phyloP scores from a whole-genome alignment of 1,140 invertebrate genomes.

The Pogonomyrmex barbatus region DNA sequence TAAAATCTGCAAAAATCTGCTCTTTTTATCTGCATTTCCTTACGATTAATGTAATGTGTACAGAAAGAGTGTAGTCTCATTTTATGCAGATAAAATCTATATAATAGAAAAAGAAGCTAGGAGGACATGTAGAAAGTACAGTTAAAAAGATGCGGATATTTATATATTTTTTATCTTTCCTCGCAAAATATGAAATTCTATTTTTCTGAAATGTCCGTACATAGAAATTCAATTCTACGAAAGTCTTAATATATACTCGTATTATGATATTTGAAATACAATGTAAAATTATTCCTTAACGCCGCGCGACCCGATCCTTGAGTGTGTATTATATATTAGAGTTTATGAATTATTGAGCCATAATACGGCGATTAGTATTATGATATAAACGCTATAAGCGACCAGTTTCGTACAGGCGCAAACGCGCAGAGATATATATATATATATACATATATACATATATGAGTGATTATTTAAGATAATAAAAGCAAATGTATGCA shows the following conservation, averaged over 20 bases:
- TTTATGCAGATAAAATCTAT: background rate
- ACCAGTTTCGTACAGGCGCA: constrained; percentile 34
- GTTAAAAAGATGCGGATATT: background rate
- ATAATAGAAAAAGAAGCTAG: background rate
- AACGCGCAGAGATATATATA: constrained; percentile 11
- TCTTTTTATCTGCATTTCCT: constrained; percentile 16
- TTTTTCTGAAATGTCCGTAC: constrained; percentile 42
- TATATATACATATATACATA: background rate
- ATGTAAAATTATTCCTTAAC: constrained; percentile 50
- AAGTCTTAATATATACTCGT: constrained; percentile 40
- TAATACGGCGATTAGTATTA: constrained; percentile 54
- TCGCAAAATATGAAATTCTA: constrained; percentile 2
- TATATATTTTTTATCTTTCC: constrained; percentile 23
- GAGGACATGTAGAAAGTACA: constrained; percentile 3
- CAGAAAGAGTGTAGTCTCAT: background rate
- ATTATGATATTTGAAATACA: constrained; percentile 5
- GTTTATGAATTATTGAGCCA: constrained; percentile 47
- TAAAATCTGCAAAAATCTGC: background rate
- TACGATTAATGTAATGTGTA: background rate
- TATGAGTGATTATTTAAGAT: constrained; percentile 65
- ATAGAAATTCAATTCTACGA: constrained; percentile 39
- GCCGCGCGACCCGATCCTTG: constrained; percentile 35
- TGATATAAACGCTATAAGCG: constrained; percentile 13
- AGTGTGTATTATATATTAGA: constrained; percentile 46
- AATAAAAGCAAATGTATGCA: constrained; percentile 66